These are phyloP conservation scores for Hemichromis elongatus DNA, from an alignment of 2,113 vertebrate species.

Conservation along the genomic window DNA sequence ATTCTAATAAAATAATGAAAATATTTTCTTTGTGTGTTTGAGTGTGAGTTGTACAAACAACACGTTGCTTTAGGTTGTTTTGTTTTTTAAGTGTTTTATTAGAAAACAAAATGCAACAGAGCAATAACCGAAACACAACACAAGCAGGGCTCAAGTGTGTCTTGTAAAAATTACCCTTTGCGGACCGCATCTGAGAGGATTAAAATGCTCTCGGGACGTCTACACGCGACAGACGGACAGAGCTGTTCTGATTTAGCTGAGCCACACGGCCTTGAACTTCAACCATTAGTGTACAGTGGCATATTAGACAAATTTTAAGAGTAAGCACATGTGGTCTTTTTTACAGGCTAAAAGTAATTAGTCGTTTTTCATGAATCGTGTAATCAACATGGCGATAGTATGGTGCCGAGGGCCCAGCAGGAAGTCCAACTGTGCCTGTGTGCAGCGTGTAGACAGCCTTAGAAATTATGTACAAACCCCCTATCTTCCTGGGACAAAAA, in stretches of 20 bases:
- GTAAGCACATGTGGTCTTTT: background rate
- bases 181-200: conserved; percentile 79
- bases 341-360: background rate
- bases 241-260: background rate
- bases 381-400: background rate
- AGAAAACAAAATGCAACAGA: conserved; percentile 78
- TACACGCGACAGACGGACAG: conserved; percentile 15
- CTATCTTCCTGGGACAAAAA: conserved; percentile 46
- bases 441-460: conserved; percentile 28
- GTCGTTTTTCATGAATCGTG: background rate
- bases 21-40: background rate
- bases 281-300: background rate
- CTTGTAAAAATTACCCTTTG: conserved; percentile 83
- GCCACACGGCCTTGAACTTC: background rate
- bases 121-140: conserved; percentile 69
- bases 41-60: background rate
- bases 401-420: background rate
- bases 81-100: conserved; percentile 68
- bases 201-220: conserved; percentile 86
- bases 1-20: conserved; percentile 20
- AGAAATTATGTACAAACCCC: conserved; percentile 85
- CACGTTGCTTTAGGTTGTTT: background rate
- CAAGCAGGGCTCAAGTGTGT: conserved; percentile 83
- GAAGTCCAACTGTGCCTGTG: background rate
- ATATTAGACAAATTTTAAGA: background rate